Conservation (phyloP, 2,797 vertebrate genomes). For the Etheostoma nigrum region DNA sequence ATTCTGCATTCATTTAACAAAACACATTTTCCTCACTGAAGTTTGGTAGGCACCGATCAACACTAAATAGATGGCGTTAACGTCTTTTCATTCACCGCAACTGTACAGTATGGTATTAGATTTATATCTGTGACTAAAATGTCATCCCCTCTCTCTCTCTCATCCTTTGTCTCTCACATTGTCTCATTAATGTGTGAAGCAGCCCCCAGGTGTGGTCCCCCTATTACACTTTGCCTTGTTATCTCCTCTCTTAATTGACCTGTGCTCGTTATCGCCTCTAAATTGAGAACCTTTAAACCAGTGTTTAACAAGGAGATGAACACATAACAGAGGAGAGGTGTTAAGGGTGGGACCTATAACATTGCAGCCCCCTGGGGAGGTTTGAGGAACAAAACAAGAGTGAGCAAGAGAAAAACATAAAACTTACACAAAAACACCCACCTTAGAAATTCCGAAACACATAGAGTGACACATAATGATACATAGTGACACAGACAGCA, state of each 20-base stretch:
- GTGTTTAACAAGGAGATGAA: constrained; percentile 60
- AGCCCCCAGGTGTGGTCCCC: constrained; percentile 52
- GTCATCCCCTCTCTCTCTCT: background rate
- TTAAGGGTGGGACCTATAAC: constrained; percentile 54
- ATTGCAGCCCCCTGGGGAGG: constrained; percentile 19
- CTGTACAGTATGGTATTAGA: background rate
- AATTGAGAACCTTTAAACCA: constrained; percentile 60
- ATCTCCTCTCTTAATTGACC: constrained; percentile 75
- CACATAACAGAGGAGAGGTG: constrained; percentile 60
- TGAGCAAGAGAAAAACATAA: background rate
- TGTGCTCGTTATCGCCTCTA: constrained; percentile 67
- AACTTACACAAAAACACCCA: background rate
- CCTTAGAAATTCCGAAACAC: constrained; percentile 7
- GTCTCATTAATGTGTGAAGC: constrained; percentile 68
- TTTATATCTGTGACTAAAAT: constrained; percentile 17
- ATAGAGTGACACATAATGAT: background rate
- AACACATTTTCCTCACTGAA: background rate
- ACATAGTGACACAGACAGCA: background rate
- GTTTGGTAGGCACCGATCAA: background rate
- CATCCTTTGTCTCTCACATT: background rate
- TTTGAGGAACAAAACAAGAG: background rate
- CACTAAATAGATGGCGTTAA: too few relatives aligned
- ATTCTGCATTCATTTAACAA: background rate
- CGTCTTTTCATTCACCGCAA: background rate
- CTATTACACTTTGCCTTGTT: constrained; percentile 68